phyloP scores from a whole-genome alignment of 2,888 invertebrate species.

The Lottia gigantea region DNA sequence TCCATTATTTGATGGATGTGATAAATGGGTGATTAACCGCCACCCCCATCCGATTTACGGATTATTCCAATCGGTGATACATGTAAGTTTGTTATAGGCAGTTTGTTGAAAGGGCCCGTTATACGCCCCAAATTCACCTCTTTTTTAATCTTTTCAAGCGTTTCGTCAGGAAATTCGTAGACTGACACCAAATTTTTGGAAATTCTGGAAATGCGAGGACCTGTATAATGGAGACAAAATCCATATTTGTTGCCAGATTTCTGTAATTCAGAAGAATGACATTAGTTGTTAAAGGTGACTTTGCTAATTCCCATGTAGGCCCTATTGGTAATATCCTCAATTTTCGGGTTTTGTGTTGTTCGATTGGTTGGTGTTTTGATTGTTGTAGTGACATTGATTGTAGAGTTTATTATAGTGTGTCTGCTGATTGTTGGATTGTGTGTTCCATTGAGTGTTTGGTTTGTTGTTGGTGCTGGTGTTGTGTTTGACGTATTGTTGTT shows the following conservation, averaged over 20 bases:
- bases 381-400: too few relatives aligned
- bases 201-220: not conserved
- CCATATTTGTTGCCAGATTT: not conserved
- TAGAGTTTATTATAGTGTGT: not conserved
- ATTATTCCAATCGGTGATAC: not conserved
- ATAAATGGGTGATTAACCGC: not conserved
- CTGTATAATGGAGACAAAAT: not conserved
- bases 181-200: conserved; percentile 10
- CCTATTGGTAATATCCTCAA: not conserved
- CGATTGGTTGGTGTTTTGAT: not conserved
- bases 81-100: not conserved
- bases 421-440: not conserved
- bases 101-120: not conserved
- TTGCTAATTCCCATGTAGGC: not conserved
- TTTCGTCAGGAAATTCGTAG: not conserved
- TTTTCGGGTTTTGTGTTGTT: not conserved
- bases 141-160: not conserved
- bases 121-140: not conserved
- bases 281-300: not conserved
- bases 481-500: too few relatives aligned
- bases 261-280: not conserved
- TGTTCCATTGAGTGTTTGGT: not conserved
- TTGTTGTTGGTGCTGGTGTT: not conserved
- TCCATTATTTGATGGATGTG: not conserved
- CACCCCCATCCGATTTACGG: not conserved